Conservation (phyloP, 2,113 vertebrate species). For the Crotalus horridus region DNA sequence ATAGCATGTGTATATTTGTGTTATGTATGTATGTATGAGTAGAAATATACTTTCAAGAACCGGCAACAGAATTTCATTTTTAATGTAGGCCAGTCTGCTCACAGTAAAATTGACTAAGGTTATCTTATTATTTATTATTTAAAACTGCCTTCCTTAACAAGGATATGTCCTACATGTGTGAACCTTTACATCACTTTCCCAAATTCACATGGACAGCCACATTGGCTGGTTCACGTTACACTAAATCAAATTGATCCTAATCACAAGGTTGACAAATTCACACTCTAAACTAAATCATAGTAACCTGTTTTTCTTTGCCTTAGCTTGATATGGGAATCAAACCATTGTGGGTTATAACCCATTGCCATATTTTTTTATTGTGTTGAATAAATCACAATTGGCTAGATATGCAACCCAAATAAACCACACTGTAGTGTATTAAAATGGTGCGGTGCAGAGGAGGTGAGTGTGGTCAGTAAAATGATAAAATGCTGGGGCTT, state of each 20-base stretch:
- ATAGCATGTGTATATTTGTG: too few relatives aligned
- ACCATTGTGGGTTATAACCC: neutral
- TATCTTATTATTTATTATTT: neutral
- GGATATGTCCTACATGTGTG: neutral
- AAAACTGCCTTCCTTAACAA: neutral
- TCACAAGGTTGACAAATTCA: neutral
- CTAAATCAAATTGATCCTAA: neutral
- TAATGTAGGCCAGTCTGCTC: too few relatives aligned
- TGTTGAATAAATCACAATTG: neutral
- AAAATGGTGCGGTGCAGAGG: neutral
- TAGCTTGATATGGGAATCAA: neutral
- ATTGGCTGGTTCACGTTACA: neutral
- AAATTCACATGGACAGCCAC: neutral
- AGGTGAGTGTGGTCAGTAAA: neutral
- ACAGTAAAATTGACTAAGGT: too few relatives aligned
- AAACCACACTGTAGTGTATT: neutral
- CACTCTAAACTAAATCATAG: neutral
- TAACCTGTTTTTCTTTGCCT: neutral
- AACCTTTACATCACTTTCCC: neutral
- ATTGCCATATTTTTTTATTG: neutral
- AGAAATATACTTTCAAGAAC: too few relatives aligned
- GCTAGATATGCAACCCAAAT: neutral
- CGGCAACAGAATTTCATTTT: too few relatives aligned
- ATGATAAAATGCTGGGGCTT: neutral
- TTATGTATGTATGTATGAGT: too few relatives aligned